These are phyloP conservation scores for Callithrix jacchus DNA, from an alignment of 2,113 vertebrate species.

Conservation along the genomic window DNA sequence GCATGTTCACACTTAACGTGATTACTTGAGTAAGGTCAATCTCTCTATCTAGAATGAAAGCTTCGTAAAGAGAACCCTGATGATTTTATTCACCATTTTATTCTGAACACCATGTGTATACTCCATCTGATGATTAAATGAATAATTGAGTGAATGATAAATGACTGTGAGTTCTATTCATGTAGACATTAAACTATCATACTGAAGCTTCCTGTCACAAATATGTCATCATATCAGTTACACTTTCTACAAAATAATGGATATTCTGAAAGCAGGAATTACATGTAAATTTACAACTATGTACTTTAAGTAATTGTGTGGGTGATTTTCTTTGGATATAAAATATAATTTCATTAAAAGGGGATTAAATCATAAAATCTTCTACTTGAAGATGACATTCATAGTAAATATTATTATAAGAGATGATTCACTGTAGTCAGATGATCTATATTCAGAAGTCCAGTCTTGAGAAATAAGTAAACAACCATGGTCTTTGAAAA, in stretches of 20 bases:
- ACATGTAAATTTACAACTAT: background rate
- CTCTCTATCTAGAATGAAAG: background rate
- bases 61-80: background rate
- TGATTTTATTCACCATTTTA: background rate
- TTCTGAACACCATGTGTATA: slow-evolving; percentile 1
- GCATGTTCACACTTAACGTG: background rate
- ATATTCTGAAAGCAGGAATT: background rate
- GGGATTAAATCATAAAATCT: background rate
- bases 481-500: slow-evolving; percentile 43
- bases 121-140: background rate
- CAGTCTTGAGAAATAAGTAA: slow-evolving; percentile 76
- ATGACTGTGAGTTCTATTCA: background rate
- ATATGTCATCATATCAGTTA: background rate
- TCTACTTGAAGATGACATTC: background rate
- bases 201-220: background rate
- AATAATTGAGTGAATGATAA: background rate
- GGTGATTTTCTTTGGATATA: background rate
- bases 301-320: background rate
- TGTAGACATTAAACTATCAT: background rate
- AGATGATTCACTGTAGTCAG: slow-evolving; percentile 55
- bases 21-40: background rate
- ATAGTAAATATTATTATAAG: slow-evolving; percentile 6
- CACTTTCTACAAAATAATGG: background rate
- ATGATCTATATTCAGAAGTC: slow-evolving; percentile 50
- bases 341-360: background rate